Evolutionary conservation across 2,888 invertebrate species (phyloP).

Genomic region (Elmis aenea): DNA sequence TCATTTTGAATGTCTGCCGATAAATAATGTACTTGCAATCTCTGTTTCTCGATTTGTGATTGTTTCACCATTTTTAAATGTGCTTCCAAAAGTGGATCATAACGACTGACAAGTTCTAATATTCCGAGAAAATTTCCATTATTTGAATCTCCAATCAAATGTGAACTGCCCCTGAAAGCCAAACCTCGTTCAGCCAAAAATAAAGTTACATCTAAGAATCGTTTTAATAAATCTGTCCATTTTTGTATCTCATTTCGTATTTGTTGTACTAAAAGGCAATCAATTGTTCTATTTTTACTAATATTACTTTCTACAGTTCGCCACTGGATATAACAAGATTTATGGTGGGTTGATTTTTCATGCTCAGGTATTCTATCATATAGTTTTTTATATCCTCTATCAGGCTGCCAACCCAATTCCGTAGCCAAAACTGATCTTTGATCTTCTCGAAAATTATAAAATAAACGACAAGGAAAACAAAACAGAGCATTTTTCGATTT

Average conservation of each 20-base stretch:
- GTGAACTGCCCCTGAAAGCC: conserved; percentile 1
- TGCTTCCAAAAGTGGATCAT: neutral
- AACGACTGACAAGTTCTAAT: conserved; percentile 1
- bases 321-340: too few relatives aligned
- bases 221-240: neutral
- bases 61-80: too few relatives aligned
- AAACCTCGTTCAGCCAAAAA: conserved; percentile 1
- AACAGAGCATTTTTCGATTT: conserved; percentile 1
- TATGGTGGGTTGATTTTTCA: too few relatives aligned
- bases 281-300: too few relatives aligned
- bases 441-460: too few relatives aligned
- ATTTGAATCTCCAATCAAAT: conserved; percentile 1
- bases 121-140: conserved; percentile 3
- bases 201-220: conserved; percentile 1
- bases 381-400: too few relatives aligned
- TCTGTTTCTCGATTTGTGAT: conserved; percentile 1
- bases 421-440: too few relatives aligned
- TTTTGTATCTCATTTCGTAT: too few relatives aligned
- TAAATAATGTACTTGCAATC: conserved; percentile 1
- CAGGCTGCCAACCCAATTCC: too few relatives aligned
- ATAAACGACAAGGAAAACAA: conserved; percentile 1
- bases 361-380: too few relatives aligned
- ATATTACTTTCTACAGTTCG: too few relatives aligned
- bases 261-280: too few relatives aligned
- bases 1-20: conserved; percentile 1